Conservation (phyloP, 2,888 invertebrate genomes). For the Ophion slaviceki region DNA sequence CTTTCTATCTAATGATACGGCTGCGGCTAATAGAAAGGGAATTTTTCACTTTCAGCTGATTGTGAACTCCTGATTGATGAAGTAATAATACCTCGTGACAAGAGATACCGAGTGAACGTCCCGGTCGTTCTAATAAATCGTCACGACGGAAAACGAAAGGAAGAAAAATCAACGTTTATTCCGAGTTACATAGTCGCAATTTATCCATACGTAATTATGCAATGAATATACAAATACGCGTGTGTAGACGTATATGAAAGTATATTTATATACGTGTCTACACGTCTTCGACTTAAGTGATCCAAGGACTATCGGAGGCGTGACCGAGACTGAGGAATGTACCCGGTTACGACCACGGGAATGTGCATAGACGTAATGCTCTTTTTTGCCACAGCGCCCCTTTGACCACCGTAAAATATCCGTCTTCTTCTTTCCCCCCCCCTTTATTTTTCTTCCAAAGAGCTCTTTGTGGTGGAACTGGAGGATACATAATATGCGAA, state of each 20-base stretch:
- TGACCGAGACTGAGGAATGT: constrained; percentile 61
- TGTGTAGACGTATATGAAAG: neutral
- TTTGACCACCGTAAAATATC: constrained; percentile 54
- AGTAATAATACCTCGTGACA: constrained; percentile 23
- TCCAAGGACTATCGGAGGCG: constrained; percentile 65
- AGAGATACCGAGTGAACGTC: constrained; percentile 7
- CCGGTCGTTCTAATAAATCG: constrained; percentile 8
- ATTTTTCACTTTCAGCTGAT: constrained; percentile 31
- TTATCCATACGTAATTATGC: constrained; percentile 32
- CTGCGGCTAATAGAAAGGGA: constrained; percentile 41
- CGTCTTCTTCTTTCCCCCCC: constrained; percentile 29
- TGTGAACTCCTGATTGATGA: constrained; percentile 32
- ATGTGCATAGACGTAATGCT: neutral
- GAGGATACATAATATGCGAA: constrained; percentile 29
- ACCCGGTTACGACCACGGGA: constrained; percentile 63
- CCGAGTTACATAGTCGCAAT: neutral
- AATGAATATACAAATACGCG: neutral
- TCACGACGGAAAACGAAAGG: neutral
- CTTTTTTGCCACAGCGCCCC: constrained; percentile 21
- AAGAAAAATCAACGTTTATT: neutral
- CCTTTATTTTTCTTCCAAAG: neutral
- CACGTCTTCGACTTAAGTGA: constrained; percentile 41
- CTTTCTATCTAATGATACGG: constrained; percentile 60
- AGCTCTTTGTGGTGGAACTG: constrained; percentile 39
- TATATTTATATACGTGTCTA: neutral